Conservation (phyloP, 2,888 invertebrate genomes). For the Craniophora ligustri region DNA sequence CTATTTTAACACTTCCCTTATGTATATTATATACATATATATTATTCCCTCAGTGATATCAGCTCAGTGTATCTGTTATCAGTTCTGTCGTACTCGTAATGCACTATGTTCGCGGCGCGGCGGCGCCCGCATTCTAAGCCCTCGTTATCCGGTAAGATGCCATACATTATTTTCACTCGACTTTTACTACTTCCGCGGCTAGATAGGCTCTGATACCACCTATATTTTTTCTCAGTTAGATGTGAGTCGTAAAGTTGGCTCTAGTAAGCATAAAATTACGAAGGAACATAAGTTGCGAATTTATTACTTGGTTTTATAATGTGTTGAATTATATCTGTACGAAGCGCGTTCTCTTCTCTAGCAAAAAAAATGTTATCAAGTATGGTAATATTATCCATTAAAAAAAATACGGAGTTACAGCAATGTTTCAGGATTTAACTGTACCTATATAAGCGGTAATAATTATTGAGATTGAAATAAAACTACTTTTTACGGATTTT, state of each 20-base stretch:
- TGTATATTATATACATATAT: too few species aligned
- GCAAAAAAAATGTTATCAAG: background rate
- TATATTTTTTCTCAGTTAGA: constrained; percentile 25
- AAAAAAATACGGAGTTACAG: too few species aligned
- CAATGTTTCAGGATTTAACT: too few species aligned
- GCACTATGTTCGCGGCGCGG: constrained; percentile 26
- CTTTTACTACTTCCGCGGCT: constrained; percentile 48
- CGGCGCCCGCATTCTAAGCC: constrained; percentile 34
- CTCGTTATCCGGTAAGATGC: constrained; percentile 33
- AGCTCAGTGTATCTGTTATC: constrained; percentile 17
- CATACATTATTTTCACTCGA: constrained; percentile 44
- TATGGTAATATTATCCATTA: background rate
- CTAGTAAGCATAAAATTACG: constrained; percentile 19
- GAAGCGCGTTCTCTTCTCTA: background rate
- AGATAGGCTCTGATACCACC: constrained; percentile 31
- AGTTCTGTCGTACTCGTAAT: constrained; percentile 28
- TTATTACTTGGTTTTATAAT: constrained; percentile 3
- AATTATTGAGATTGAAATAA: too few species aligned
- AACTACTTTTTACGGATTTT: too few species aligned
- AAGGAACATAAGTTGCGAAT: background rate
- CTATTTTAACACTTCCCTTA: background rate
- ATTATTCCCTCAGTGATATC: constrained; percentile 12
- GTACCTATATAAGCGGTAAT: too few species aligned
- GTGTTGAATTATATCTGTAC: background rate
- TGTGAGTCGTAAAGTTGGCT: constrained; percentile 11